phyloP scores from a whole-genome alignment of 2,113 vertebrate species.

The Oryzias javanicus region DNA sequence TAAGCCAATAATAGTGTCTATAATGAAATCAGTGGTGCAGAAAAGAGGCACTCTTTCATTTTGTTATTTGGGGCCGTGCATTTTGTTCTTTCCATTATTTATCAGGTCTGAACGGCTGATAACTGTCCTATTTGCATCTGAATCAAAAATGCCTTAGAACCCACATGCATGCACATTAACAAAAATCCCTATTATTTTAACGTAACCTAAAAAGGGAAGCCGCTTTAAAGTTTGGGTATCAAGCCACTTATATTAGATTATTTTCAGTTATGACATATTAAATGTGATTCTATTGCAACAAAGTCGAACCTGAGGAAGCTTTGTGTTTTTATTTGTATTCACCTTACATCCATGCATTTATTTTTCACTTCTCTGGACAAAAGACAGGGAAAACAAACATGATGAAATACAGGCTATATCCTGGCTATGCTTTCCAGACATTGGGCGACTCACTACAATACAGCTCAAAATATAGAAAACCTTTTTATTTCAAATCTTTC shows the following conservation, averaged over 20 bases:
- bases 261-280: slow-evolving; percentile 9
- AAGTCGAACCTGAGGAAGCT: neutral
- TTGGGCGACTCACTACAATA: slow-evolving; percentile 31
- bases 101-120: slow-evolving; percentile 71
- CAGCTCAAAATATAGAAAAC: slow-evolving; percentile 45
- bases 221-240: neutral
- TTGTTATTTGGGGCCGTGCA: slow-evolving; percentile 68
- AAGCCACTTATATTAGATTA: neutral
- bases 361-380: slow-evolving; percentile 55
- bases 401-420: slow-evolving; percentile 36
- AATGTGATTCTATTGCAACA: slow-evolving; percentile 4
- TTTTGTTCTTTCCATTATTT: slow-evolving; percentile 78
- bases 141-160: slow-evolving; percentile 75
- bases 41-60: slow-evolving; percentile 81
- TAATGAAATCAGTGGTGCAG: slow-evolving; percentile 81
- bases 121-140: slow-evolving; percentile 79
- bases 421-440: slow-evolving; percentile 36
- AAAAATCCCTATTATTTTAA: slow-evolving; percentile 66
- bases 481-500: slow-evolving; percentile 46
- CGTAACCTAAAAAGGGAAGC: slow-evolving; percentile 74
- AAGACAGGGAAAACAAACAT: slow-evolving; percentile 41
- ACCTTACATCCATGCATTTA: slow-evolving; percentile 19
- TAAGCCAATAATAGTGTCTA: slow-evolving; percentile 80
- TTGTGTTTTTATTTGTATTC: slow-evolving; percentile 2
- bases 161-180: slow-evolving; percentile 13